A percentile compares a stretch with the other conserved stretches of the same genome.
phyloP scores from a whole-genome alignment of 2,888 invertebrate species.

The Euphydryas editha region DNA sequence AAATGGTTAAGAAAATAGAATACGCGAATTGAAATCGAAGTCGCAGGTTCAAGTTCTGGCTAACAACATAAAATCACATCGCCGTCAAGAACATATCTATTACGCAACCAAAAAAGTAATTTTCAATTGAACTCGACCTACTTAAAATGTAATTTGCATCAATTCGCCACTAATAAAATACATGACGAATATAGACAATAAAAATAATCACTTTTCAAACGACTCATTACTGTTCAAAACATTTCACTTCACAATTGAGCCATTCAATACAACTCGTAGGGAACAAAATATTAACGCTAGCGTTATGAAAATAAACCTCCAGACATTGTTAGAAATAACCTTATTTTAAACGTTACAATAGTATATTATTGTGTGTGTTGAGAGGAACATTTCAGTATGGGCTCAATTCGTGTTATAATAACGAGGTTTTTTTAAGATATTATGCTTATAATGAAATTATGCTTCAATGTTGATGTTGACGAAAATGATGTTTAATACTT shows the following conservation, averaged over 20 bases:
- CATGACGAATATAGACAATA: not conserved
- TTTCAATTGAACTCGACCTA: too few species aligned
- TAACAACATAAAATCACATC: too few species aligned
- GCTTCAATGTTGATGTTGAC: not conserved
- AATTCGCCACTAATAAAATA: not conserved
- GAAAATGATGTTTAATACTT: too few species aligned
- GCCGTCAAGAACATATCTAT: too few species aligned
- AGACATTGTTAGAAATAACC: constrained; percentile 28
- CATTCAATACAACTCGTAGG: constrained; percentile 25
- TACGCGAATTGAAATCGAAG: too few species aligned
- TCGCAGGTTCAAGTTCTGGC: too few species aligned
- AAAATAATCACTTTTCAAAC: not conserved
- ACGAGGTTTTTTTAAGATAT: not conserved
- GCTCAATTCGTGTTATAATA: not conserved
- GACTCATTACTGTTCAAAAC: constrained; percentile 6
- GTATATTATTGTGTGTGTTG: constrained; percentile 4
- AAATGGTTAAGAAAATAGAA: too few species aligned
- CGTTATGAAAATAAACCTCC: constrained; percentile 30
- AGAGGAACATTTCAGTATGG: not conserved
- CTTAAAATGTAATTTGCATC: not conserved
- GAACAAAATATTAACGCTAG: constrained; percentile 34
- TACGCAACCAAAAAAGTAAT: too few species aligned
- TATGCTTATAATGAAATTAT: not conserved
- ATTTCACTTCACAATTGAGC: constrained; percentile 32
- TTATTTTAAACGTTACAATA: constrained; percentile 10